phyloP scores from a whole-genome alignment of 2,113 vertebrate genomes.

The Cyprinodon tularosa region DNA sequence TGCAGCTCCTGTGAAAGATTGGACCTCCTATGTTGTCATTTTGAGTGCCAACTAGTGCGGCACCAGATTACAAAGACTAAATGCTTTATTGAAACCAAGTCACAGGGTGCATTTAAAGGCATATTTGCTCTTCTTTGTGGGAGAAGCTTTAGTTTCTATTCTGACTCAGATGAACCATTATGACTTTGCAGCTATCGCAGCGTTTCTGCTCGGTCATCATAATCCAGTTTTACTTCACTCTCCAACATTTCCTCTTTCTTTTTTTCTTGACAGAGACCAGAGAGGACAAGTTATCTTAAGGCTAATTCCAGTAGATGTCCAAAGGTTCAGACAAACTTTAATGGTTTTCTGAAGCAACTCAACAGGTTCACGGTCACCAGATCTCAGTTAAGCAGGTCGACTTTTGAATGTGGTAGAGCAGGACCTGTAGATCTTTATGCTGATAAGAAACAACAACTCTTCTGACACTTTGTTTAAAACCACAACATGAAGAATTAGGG shows the following conservation, averaged over 20 bases:
- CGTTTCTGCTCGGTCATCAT: background rate
- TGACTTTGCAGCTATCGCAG: background rate
- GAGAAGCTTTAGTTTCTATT: background rate
- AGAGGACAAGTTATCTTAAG: no score
- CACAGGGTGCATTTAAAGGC: background rate
- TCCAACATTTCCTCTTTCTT: background rate
- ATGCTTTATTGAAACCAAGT: background rate
- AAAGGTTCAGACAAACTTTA: no score
- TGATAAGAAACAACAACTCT: background rate
- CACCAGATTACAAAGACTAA: background rate
- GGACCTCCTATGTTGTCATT: no score
- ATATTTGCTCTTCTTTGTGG: background rate
- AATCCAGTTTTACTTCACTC: slow-evolving; percentile 29
- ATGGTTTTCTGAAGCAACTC: no score
- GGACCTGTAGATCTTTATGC: no score
- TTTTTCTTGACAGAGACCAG: background rate
- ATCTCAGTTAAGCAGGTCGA: no score
- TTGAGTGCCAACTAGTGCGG: no score
- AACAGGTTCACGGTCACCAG: no score
- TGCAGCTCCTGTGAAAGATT: no score
- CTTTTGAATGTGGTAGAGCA: no score
- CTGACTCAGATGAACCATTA: background rate
- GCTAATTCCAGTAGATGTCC: no score
- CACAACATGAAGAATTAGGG: background rate
- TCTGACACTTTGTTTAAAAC: background rate